Base-by-base conservation (phyloP, 1,140 invertebrate genomes). In the Stenopsyche tienmushanensis region DNA sequence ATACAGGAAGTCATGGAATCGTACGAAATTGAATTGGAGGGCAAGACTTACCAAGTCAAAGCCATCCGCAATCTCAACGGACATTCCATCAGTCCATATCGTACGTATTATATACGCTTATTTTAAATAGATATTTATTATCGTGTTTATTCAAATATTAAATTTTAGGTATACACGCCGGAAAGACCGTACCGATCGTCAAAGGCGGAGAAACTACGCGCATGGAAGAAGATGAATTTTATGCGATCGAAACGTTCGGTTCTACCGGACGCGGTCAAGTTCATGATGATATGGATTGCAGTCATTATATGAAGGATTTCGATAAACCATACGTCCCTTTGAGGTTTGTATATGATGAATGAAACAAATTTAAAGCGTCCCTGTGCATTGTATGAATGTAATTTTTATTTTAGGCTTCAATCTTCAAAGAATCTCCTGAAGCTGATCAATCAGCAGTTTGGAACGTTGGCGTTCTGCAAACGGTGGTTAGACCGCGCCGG, bases 1-100 rank as follows among this genome's bases (percentile, higher is more conserved):
- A 96, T 99, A 73, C 97, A 99, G 77, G 97, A 99, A 82, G 94
- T 97, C 0, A 99, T 99, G 98, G 98, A 99, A 73, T 98, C 95
- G 0, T 98, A 99, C 82, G 98, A 99, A 83, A 88, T 99, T 1
- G 97, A 99, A 79, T 75, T 99, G 18, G 93, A 99, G 82, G 97
- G 98, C 24, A 97, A 98, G 83, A 91, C 90, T 23, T 98, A 97
- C 81, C 94, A 89, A 81, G 91, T 99, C 2, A 99, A 98, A 80
- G 92, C 96, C 1, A 99, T 99, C 72, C 85, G 98, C 47, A 99
- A 99, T 82, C 84, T 99, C 42, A 98, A 98, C 84, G 97, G 97
- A 10, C 98, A 99, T 78, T 98, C 96, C 3, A 98, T 99, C 73
- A 91, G 92, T 66, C 95, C 94, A 15, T 99, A 99, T 78, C 86